Evolutionary conservation across 2,113 vertebrate genomes (phyloP).

Genomic region (Nansenia antarctica): DNA sequence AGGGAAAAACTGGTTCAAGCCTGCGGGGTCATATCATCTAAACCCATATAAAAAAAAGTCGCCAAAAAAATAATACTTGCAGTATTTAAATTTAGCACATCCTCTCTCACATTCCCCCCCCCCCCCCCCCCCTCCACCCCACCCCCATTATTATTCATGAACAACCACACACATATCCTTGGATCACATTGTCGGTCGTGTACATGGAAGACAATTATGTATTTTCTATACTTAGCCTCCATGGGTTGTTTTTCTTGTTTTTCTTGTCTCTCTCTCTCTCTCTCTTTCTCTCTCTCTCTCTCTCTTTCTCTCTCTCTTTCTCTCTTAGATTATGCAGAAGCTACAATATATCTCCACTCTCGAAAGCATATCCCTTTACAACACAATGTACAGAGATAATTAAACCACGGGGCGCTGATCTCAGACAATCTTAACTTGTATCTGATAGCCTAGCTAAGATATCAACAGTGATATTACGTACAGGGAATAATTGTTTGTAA

Average conservation of each 20-base stretch:
- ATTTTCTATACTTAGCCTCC: not conserved
- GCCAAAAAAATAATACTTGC: too few species aligned
- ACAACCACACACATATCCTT: not conserved
- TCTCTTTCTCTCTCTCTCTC: not conserved
- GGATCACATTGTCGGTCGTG: not conserved
- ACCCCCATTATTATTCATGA: not conserved
- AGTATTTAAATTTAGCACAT: not conserved
- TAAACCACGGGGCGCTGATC: conserved; percentile 5
- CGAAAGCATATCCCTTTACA: not conserved
- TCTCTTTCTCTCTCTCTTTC: not conserved
- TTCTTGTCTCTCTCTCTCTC: not conserved
- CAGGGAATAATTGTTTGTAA: not conserved
- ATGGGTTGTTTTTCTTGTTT: too few species aligned
- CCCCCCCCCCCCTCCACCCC: too few species aligned
- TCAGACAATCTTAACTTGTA: conserved; percentile 3
- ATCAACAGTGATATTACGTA: not conserved
- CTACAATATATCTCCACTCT: not conserved
- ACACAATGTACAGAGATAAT: not conserved
- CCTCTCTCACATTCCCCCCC: not conserved
- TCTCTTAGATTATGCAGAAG: not conserved
- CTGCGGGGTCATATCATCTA: conserved; percentile 2
- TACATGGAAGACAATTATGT: conserved; percentile 2
- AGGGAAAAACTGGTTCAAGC: conserved; percentile 18
- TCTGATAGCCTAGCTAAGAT: not conserved
- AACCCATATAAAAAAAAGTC: not conserved